Percentiles rank a stretch among this genome's conserved stretches.
Evolutionary conservation across 2,113 vertebrate species (phyloP).

Genomic region (Zosterops borbonicus): DNA sequence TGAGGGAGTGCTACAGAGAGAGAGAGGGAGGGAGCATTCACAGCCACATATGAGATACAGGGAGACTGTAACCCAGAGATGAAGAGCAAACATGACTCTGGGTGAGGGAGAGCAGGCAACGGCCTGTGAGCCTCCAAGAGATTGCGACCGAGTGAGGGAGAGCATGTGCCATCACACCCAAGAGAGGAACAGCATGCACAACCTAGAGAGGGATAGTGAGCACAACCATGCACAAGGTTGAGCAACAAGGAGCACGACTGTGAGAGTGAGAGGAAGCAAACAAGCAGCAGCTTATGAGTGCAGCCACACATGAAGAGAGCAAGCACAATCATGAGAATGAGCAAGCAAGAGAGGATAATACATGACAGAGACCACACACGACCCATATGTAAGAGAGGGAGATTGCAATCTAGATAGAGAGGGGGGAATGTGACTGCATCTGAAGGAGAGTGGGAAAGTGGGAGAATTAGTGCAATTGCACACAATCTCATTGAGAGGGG

Average conservation of each 20-base stretch:
- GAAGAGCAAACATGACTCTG: neutral
- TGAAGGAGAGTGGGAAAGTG: neutral
- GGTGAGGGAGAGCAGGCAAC: neutral
- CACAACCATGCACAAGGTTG: neutral
- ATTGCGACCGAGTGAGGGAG: neutral
- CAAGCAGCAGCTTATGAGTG: neutral
- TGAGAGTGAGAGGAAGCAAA: neutral
- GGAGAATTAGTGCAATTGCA: neutral
- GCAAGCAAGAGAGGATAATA: neutral
- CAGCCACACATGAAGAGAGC: neutral
- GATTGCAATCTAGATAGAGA: neutral
- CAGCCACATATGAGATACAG: neutral
- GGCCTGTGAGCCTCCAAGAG: neutral
- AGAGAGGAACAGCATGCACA: neutral
- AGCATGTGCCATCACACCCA: neutral
- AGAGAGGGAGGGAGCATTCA: neutral
- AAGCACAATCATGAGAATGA: neutral
- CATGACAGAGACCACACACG: neutral
- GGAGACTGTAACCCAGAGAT: neutral
- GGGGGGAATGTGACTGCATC: neutral
- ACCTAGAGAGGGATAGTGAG: neutral
- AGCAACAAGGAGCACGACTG: neutral
- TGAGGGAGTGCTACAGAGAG: neutral
- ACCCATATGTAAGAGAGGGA: neutral
- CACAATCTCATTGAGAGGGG: neutral